Base-by-base conservation (phyloP, 2,113 vertebrate species). In the Caranx ignobilis region DNA sequence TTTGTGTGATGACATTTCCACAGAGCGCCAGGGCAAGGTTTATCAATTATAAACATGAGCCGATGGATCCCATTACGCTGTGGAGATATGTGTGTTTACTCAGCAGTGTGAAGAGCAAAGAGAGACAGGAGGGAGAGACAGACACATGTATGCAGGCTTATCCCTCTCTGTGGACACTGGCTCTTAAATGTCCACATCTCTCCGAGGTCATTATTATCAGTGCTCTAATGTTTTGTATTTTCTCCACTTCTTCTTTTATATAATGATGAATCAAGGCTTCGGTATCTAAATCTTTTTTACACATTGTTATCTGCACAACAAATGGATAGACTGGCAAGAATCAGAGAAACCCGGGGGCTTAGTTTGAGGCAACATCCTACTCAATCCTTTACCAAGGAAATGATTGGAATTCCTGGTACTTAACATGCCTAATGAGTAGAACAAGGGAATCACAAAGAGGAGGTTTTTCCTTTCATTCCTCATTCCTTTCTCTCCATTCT, bases 41-140 rank as follows among this genome's bases (percentile, higher is more conserved):
- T 94, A 94, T 95, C 94, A 94, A 90, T 92, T 84, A 83, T 91
- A 91, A 91, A 94, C 92, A 94, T 32, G 73, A 91, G 90, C 76
- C 8, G 37, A 64, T 91, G 84, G 85, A 91, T 93, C 89, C 73
- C 71, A 70, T 92, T 90, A 82, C 69, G 3, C 81, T 32, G 82
- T 37, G 61, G 67, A 86, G 92, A 91, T 92, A 88, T 80, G 83
- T 39, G 71, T 93, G 91, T 94, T 94, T 93, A 90, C 92, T 88
- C 87, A 89, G 86, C 83, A 83, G 89, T 90, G 93, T 91, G 92
- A 94, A 93, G 85, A 88, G 84, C 84, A 83, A 83, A 88, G 82
- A 87, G 67, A 87, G 66, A 13, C 26, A 35, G 72, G 71, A 52
- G 73, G 60, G 31, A 61, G 57, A 77, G 66, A 41, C 61, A 54